Percentiles rank a stretch among this genome's conserved stretches.
Conservation (phyloP, 2,113 vertebrate genomes). For the Neogale vison region DNA sequence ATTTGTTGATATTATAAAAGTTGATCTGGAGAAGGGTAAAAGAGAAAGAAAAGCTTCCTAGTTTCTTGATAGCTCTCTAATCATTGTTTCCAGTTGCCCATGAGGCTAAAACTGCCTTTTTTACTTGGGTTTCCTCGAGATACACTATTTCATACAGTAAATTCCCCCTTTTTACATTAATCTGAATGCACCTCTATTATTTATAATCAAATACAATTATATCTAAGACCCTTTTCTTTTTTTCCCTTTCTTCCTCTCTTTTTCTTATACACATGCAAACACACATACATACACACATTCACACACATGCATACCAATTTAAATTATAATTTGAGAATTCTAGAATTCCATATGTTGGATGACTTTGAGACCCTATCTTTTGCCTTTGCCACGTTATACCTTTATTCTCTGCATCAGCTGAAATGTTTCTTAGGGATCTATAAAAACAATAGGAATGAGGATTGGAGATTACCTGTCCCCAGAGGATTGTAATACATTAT, state of each 20-base stretch:
- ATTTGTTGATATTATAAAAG: background rate
- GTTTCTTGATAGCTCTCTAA: background rate
- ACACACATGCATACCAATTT: background rate
- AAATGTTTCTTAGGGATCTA: background rate
- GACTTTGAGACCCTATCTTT: background rate
- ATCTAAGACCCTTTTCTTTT: background rate
- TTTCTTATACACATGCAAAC: background rate
- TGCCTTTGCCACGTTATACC: background rate
- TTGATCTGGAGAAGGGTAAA: background rate
- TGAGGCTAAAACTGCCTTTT: background rate
- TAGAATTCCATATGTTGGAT: background rate
- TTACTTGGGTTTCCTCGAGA: background rate
- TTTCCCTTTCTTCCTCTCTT: background rate
- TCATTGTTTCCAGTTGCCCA: conserved; percentile 1
- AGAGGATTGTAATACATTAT: background rate
- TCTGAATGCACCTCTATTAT: background rate
- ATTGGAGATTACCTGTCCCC: background rate
- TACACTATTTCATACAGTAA: background rate
- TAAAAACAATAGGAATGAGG: background rate
- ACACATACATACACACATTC: background rate
- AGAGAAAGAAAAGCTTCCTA: background rate
- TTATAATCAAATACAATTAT: conserved; percentile 8
- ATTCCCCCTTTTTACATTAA: background rate
- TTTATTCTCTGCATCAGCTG: background rate
- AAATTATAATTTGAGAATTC: conserved; percentile 23